Percentiles rank a stretch among this genome's conserved stretches.
phyloP scores from a whole-genome alignment of 2,888 invertebrate genomes.

The Elegia similella region DNA sequence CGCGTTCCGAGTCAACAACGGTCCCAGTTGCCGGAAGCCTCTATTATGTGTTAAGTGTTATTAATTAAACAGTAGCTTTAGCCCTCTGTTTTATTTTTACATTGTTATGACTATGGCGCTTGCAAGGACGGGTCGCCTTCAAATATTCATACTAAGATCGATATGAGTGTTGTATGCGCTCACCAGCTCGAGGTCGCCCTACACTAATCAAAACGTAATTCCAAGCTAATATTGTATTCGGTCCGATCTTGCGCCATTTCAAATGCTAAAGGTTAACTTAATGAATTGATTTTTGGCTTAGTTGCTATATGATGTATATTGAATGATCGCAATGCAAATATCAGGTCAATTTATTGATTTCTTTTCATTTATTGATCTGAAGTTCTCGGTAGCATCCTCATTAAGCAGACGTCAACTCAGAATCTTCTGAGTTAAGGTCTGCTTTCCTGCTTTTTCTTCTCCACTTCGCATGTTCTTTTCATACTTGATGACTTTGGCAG shows the following conservation, averaged over 20 bases:
- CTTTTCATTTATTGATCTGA: too few relatives aligned
- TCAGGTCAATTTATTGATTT: not conserved
- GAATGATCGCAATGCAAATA: not conserved
- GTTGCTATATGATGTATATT: not conserved
- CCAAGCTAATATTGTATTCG: constrained; percentile 63
- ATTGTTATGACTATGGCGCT: constrained; percentile 41
- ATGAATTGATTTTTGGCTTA: constrained; percentile 36
- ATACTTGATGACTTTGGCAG: too few relatives aligned
- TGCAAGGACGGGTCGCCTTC: constrained; percentile 67
- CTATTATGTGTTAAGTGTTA: too few relatives aligned
- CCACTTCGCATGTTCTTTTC: too few relatives aligned
- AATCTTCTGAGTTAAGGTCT: too few relatives aligned
- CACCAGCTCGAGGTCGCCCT: constrained; percentile 56
- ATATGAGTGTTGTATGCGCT: constrained; percentile 63
- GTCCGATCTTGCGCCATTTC: constrained; percentile 37
- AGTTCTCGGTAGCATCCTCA: too few relatives aligned
- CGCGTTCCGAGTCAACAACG: too few relatives aligned
- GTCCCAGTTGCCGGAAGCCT: too few relatives aligned
- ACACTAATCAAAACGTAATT: constrained; percentile 72
- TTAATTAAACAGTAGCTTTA: too few relatives aligned
- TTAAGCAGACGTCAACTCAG: too few relatives aligned
- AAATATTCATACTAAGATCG: constrained; percentile 78
- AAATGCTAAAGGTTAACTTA: constrained; percentile 44
- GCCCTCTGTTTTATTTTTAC: not conserved
- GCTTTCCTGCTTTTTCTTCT: too few relatives aligned